These are phyloP conservation scores for Oeneis ivallda DNA, from an alignment of 2,888 invertebrate genomes.

Conservation along the genomic window DNA sequence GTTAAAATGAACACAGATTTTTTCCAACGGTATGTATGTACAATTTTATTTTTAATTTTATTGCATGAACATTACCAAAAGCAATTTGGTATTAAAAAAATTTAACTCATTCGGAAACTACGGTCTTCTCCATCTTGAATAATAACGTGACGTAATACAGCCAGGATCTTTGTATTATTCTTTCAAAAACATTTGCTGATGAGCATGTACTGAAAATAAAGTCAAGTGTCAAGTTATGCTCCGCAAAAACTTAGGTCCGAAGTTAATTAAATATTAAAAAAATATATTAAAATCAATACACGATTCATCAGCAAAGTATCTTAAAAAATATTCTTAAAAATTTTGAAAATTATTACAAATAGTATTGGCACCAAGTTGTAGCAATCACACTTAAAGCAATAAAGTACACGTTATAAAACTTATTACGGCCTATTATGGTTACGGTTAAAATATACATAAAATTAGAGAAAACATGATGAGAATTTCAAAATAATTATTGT, in stretches of 20 bases:
- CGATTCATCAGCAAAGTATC: constrained; percentile 13
- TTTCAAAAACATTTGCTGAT: constrained; percentile 17
- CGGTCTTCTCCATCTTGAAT: background rate
- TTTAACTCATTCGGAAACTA: background rate
- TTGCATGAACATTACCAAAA: background rate
- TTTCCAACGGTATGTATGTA: too few relatives aligned
- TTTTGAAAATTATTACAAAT: constrained; percentile 25
- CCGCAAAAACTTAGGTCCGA: too few relatives aligned
- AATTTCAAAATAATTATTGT: constrained; percentile 58
- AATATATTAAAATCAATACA: constrained; percentile 15
- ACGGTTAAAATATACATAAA: background rate
- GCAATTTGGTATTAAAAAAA: background rate
- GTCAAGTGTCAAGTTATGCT: background rate
- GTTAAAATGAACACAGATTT: too few relatives aligned
- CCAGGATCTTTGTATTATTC: background rate
- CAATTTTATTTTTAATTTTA: too few relatives aligned
- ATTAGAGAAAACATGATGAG: constrained; percentile 4
- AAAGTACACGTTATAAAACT: constrained; percentile 1
- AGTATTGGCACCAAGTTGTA: constrained; percentile 43
- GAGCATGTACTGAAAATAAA: background rate
- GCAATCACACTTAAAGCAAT: constrained; percentile 35
- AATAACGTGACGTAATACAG: background rate
- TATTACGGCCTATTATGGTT: background rate
- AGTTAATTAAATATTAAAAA: too few relatives aligned
- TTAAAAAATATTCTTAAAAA: background rate